Percentiles rank a stretch among this genome's conserved stretches.
These are phyloP conservation scores for Chorisops tibialis DNA, from an alignment of 2,888 invertebrate genomes.

Conservation along the genomic window DNA sequence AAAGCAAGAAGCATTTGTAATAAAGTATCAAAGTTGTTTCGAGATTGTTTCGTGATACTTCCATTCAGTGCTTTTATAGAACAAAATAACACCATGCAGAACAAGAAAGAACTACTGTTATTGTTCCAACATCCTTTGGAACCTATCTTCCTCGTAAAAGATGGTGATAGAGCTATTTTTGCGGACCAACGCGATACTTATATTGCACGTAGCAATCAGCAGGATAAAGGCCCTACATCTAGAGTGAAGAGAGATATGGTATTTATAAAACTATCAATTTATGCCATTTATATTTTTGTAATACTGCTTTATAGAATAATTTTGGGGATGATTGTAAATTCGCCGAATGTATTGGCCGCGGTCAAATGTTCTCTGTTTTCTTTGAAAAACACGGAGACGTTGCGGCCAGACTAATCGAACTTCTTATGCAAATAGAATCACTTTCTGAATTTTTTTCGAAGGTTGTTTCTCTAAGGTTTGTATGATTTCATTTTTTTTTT, in stretches of 20 bases:
- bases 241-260: too few species aligned
- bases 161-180: conserved; percentile 44
- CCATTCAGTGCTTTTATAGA: too few species aligned
- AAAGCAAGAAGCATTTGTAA: too few species aligned
- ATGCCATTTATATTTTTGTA: too few species aligned
- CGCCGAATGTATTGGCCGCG: conserved; percentile 39
- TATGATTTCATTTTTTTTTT: too few species aligned
- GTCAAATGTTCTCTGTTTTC: conserved; percentile 66
- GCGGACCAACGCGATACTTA: conserved; percentile 46
- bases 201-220: conserved; percentile 42
- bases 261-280: too few species aligned
- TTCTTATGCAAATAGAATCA: conserved; percentile 67
- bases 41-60: too few species aligned
- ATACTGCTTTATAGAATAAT: too few species aligned
- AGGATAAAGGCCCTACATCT: conserved; percentile 35
- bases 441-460: conserved; percentile 50
- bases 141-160: conserved; percentile 46
- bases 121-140: conserved; percentile 49
- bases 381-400: conserved; percentile 67
- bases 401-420: conserved; percentile 62
- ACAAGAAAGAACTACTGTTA: conserved; percentile 43
- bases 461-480: too few species aligned
- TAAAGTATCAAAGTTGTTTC: too few species aligned
- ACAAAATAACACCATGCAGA: too few species aligned
- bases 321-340: conserved; percentile 36